Percentiles rank a stretch among this genome's conserved stretches.
phyloP scores from a whole-genome alignment of 2,797 vertebrate species.

The Ambastaia sidthimunki region DNA sequence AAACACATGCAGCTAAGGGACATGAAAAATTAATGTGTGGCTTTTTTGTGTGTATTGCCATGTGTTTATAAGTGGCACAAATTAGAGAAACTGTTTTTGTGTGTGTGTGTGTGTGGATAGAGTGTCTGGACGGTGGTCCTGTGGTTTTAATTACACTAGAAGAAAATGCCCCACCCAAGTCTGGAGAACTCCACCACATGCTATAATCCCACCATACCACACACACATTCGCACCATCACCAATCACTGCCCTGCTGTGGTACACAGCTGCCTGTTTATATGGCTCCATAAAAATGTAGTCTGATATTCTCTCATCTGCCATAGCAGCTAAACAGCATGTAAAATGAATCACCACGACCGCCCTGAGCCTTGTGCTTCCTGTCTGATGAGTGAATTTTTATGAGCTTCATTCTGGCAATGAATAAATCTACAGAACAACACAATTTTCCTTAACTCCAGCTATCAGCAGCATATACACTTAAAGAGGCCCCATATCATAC shows the following conservation, averaged over 20 bases:
- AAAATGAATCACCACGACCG: slow-evolving; percentile 24
- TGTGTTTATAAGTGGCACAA: slow-evolving; percentile 6
- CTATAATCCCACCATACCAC: slow-evolving; percentile 31
- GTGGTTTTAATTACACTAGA: slow-evolving; percentile 56
- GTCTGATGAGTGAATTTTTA: slow-evolving; percentile 22
- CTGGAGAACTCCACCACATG: slow-evolving; percentile 35
- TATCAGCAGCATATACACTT: neutral
- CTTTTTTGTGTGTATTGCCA: slow-evolving; percentile 45
- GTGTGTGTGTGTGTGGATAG: slow-evolving; percentile 4
- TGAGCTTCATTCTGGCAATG: slow-evolving; percentile 9
- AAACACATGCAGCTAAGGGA: slow-evolving; percentile 53
- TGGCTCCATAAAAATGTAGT: slow-evolving; percentile 40
- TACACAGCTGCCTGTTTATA: slow-evolving; percentile 39
- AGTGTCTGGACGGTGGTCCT: slow-evolving; percentile 55
- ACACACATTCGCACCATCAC: neutral
- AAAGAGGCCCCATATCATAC: neutral
- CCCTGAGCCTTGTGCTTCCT: slow-evolving; percentile 5
- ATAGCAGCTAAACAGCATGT: slow-evolving; percentile 43
- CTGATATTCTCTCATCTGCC: slow-evolving; percentile 32
- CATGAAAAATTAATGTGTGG: slow-evolving; percentile 75
- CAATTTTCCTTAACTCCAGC: neutral
- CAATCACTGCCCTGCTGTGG: slow-evolving; percentile 41
- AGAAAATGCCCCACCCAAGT: slow-evolving; percentile 57
- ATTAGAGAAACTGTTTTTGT: slow-evolving; percentile 17
- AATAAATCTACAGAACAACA: neutral